Evolutionary conservation across 1,140 invertebrate genomes (phyloP).

Genomic region (Apis laboriosa): DNA sequence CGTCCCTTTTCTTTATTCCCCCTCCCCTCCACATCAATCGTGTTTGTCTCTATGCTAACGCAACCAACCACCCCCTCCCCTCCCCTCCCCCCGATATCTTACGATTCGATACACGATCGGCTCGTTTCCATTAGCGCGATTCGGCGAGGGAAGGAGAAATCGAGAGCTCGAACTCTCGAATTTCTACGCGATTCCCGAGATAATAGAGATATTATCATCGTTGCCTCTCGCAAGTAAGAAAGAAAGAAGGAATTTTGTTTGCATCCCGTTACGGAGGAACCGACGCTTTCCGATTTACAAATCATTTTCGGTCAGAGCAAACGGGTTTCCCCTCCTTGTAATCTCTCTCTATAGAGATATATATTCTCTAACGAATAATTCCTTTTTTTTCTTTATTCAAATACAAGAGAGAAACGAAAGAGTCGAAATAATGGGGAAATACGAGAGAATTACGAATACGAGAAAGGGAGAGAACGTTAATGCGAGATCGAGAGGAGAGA

Average conservation of each 20-base stretch:
- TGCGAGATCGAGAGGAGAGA: not conserved
- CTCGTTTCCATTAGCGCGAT: not conserved
- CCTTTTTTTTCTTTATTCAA: too few relatives aligned
- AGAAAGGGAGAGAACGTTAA: not conserved
- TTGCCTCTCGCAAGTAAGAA: not conserved
- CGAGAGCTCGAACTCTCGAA: too few relatives aligned
- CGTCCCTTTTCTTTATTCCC: slow-evolving; percentile 39
- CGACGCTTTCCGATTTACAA: not conserved
- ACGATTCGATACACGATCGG: slow-evolving; percentile 24
- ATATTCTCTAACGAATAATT: too few relatives aligned
- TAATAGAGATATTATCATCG: slow-evolving; percentile 30
- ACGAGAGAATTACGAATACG: too few relatives aligned
- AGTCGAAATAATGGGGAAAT: not conserved
- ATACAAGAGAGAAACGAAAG: not conserved
- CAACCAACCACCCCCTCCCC: too few relatives aligned
- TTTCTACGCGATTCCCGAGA: not conserved
- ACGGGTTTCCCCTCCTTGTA: too few relatives aligned
- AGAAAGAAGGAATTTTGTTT: not conserved
- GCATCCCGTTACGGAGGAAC: not conserved
- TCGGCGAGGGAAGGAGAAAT: not conserved
- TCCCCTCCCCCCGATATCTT: not conserved
- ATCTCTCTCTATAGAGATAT: too few relatives aligned
- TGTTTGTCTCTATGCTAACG: slow-evolving; percentile 16
- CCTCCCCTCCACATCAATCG: slow-evolving; percentile 11
- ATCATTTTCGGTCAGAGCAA: not conserved